Percentiles rank a stretch among this genome's conserved stretches.
Conservation (phyloP, 2,797 vertebrate species). For the Ptychadena robeensis region DNA sequence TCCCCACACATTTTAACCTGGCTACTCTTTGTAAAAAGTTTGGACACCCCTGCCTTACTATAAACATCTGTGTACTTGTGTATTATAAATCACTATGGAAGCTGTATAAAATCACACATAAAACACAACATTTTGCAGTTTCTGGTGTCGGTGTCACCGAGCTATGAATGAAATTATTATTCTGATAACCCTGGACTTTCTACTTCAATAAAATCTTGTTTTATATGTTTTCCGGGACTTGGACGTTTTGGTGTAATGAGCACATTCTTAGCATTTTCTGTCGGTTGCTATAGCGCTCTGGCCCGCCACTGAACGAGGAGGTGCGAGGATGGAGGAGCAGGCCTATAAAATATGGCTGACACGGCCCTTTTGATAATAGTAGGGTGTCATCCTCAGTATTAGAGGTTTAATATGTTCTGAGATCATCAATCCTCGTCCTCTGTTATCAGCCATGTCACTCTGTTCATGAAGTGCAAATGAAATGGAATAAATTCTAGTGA, state of each 20-base stretch:
- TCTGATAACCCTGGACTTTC: no score
- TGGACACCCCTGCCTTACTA: no score
- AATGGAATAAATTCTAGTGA: neutral
- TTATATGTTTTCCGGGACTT: neutral
- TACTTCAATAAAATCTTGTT: no score
- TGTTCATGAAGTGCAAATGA: neutral
- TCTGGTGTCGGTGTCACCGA: no score
- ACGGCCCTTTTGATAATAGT: neutral
- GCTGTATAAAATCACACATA: no score
- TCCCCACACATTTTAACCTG: no score
- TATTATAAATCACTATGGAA: no score
- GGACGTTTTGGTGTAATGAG: neutral
- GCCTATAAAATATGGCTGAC: neutral
- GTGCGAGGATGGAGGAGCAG: neutral
- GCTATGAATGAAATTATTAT: no score
- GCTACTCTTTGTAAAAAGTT: no score
- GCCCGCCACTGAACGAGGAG: neutral
- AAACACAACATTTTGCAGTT: no score
- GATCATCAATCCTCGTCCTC: neutral
- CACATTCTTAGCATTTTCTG: neutral
- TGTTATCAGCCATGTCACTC: neutral
- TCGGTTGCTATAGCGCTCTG: neutral
- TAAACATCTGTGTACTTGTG: no score
- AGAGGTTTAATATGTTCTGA: neutral
- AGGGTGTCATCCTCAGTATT: neutral